A percentile compares a stretch with the other conserved stretches of the same genome.
Evolutionary conservation across 92 coral and sea anemone genomes (phyloP).

Genomic region (Phenganax subtilis): DNA sequence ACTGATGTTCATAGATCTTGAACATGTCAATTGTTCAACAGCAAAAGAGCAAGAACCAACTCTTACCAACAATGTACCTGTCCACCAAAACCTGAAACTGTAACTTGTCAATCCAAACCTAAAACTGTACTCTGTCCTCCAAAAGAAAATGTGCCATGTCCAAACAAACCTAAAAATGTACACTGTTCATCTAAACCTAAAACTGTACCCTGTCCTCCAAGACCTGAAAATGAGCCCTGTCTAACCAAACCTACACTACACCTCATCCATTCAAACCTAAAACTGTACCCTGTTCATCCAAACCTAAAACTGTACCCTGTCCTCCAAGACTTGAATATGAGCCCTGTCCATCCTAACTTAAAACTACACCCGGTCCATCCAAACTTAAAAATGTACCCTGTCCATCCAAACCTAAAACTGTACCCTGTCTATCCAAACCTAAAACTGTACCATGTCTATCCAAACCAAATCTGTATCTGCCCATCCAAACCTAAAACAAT

Average conservation of each 20-base stretch:
- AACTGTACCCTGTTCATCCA: too few relatives aligned
- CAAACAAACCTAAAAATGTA: not conserved
- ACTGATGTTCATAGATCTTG: not conserved
- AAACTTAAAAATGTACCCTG: not conserved
- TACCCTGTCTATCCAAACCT: not conserved
- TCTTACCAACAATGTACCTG: too few relatives aligned
- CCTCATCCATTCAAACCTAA: not conserved
- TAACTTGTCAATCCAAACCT: too few relatives aligned
- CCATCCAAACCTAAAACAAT: not conserved
- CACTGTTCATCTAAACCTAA: not conserved
- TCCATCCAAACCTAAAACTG: not conserved
- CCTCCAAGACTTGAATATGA: too few relatives aligned
- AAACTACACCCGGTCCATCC: not conserved
- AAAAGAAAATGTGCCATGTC: too few relatives aligned
- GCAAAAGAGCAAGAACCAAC: too few relatives aligned
- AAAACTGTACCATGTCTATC: not conserved
- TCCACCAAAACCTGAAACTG: too few relatives aligned
- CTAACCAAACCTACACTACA: not conserved
- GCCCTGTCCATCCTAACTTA: too few relatives aligned
- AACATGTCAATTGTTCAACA: too few relatives aligned
- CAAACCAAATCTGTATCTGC: not conserved
- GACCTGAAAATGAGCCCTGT: not conserved
- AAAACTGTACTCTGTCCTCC: too few relatives aligned
- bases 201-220: not conserved
- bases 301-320: too few relatives aligned